A percentile compares a stretch with the other conserved stretches of the same genome.
phyloP scores from a whole-genome alignment of 2,888 invertebrate genomes.

The Lepidonotus clava region DNA sequence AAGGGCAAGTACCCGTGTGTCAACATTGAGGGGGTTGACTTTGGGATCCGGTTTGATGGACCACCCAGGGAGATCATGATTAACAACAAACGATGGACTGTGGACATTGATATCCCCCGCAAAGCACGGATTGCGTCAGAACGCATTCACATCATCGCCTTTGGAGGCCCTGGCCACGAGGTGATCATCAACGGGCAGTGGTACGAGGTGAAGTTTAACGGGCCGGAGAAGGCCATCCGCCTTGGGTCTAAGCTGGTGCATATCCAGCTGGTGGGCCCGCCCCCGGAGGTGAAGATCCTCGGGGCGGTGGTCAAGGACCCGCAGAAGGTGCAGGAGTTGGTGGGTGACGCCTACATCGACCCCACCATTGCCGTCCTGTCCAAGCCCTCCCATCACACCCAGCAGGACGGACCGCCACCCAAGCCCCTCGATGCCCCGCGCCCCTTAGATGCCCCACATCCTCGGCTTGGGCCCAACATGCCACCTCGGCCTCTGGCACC shows the following conservation, averaged over 20 bases:
- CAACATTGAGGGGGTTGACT: constrained; percentile 79
- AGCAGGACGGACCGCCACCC: too few species aligned
- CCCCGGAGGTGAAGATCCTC: constrained; percentile 94
- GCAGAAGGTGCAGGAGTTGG: constrained; percentile 23
- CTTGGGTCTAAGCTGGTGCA: constrained; percentile 89
- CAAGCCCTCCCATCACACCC: too few species aligned
- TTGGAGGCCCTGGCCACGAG: constrained; percentile 80
- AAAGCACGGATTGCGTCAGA: constrained; percentile 81
- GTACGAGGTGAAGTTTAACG: constrained; percentile 93
- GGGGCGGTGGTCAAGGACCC: constrained; percentile 63
- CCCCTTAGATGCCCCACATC: too few species aligned
- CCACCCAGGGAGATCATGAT: constrained; percentile 95
- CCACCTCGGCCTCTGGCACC: too few species aligned
- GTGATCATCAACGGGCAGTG: constrained; percentile 78
- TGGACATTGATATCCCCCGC: constrained; percentile 73
- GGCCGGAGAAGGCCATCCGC: constrained; percentile 90
- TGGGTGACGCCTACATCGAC: constrained; percentile 25
- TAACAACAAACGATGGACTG: constrained; percentile 87
- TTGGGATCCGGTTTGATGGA: constrained; percentile 91
- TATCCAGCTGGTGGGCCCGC: constrained; percentile 90
- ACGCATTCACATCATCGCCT: constrained; percentile 74
- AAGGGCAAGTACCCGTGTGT: constrained; percentile 75
- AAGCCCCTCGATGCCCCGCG: too few species aligned
- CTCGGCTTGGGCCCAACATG: too few species aligned
- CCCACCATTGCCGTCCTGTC: constrained; percentile 18